Percentiles rank a stretch among this genome's conserved stretches.
Conservation (phyloP, 92 coral and sea anemone species). For the Palythoa grandis region DNA sequence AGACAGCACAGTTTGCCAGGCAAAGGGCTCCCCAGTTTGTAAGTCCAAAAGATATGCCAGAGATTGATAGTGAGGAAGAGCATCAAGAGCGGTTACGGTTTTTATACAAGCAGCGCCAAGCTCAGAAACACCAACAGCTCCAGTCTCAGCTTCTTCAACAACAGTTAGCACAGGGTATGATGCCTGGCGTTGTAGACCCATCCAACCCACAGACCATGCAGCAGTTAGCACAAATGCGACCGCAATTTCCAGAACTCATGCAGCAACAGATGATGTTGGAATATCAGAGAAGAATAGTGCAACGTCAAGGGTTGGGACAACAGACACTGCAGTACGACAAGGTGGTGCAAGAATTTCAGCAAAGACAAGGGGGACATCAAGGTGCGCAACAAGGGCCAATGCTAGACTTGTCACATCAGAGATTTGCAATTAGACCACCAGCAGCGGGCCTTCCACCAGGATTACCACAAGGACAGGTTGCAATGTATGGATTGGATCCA, state of each 20-base stretch:
- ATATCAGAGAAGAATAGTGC: conserved; percentile 86
- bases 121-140: conserved; percentile 92
- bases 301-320: conserved; percentile 91
- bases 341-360: conserved; percentile 86
- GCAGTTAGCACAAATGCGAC: conserved; percentile 72
- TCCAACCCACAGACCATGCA: conserved; percentile 81
- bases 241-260: conserved; percentile 85
- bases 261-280: conserved; percentile 93
- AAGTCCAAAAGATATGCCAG: conserved; percentile 95
- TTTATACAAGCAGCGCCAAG: conserved; percentile 94
- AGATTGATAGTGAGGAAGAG: conserved; percentile 96
- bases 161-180: conserved; percentile 67
- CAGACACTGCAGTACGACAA: conserved; percentile 82
- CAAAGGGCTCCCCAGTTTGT: conserved; percentile 69
- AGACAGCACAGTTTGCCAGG: conserved; percentile 75
- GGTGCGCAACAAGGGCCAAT: conserved; percentile 61
- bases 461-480: conserved; percentile 66
- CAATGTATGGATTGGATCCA: conserved; percentile 79
- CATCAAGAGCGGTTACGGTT: conserved; percentile 90
- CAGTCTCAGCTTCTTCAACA: conserved; percentile 88
- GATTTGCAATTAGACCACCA: conserved; percentile 87
- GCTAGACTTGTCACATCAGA: conserved; percentile 83
- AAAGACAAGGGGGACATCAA: conserved; percentile 70
- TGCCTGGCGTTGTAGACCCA: conserved; percentile 72
- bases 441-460: conserved; percentile 66